phyloP scores from a whole-genome alignment of 2,797 vertebrate genomes.

The Danionella dracula region DNA sequence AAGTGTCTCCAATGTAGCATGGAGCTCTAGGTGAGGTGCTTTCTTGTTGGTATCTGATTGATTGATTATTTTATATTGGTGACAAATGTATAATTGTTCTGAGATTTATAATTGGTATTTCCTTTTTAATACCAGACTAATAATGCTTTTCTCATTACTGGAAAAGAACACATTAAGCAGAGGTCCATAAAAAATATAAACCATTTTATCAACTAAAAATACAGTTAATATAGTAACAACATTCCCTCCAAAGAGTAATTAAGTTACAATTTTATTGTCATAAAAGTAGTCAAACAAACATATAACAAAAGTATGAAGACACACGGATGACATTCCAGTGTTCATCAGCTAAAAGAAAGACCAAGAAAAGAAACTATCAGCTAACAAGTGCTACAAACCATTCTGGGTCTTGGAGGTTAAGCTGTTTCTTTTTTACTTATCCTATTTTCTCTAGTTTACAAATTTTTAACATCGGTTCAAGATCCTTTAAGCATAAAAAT shows the following conservation, averaged over 20 bases:
- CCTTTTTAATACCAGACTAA: no score
- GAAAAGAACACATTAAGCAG: no score
- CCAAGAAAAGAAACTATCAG: slow-evolving; percentile 45
- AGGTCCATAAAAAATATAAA: no score
- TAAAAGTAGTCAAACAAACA: slow-evolving; percentile 39
- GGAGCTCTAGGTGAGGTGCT: no score
- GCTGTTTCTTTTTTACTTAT: slow-evolving; percentile 1
- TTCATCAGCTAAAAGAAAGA: slow-evolving; percentile 53
- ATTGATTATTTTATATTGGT: no score
- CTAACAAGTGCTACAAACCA: slow-evolving; percentile 68
- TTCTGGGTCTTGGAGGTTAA: slow-evolving; percentile 31
- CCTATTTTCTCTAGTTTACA: background rate
- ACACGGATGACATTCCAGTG: slow-evolving; percentile 42
- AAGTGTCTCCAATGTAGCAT: no score
- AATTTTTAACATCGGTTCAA: background rate
- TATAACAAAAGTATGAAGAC: slow-evolving; percentile 41
- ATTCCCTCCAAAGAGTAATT: background rate
- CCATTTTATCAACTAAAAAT: no score
- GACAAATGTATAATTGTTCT: no score
- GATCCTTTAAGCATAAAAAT: background rate
- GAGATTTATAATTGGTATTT: no score
- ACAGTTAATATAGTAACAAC: background rate
- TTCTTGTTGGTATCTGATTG: no score
- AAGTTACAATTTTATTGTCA: slow-evolving; percentile 43
- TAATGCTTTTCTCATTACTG: no score